Evolutionary conservation across 2,113 vertebrate species (phyloP), one percentile per base, ranked within the genome.

Genomic region (Motacilla alba): DNA sequence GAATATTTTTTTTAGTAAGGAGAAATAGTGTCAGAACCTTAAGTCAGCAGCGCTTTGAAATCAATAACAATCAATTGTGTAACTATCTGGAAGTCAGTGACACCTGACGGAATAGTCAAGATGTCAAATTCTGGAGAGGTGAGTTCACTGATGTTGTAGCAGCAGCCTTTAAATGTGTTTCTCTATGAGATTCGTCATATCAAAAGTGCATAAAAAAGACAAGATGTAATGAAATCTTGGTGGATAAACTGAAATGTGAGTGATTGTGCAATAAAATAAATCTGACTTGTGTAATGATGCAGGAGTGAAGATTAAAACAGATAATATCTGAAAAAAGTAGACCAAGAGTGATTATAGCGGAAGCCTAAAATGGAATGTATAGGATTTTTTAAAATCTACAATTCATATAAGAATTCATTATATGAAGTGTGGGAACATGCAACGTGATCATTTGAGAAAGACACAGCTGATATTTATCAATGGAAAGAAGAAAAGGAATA

Each of bases 41-140:
- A 91, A 87, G 26, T 79, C 67, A 73, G 24, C 6, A 5, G 13
- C 43, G 53, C 84, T 94, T 91, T 87, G 75, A 93, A 94, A 94
- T 95, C 87, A 95, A 41, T 88, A 95, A 44, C 21, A 81, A 81
- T 87, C n/a, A 94, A 55, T 95, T 91, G 49, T 50, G 41, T 66
- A 83, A 56, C 60, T 74, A 76, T 69, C 68, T 90, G 72, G 78
- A 90, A 91, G 64, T 23, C 30, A 58, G 39, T 59, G 33, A 78
- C 31, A 79, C 52, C 46, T 94, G 81, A 47, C 60, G 81, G 68
- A 94, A 79, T 46, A 86, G 49, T 78, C 21, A 91, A 78, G 78
- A 79, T 69, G 52, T 91, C 62, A 91, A 47, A 83, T 79, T 93
- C 39, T 62, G 24, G n/a, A 77, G 43, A 89, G 21, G 8, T 17